Evolutionary conservation across 2,113 vertebrate species (phyloP), one percentile per base, ranked within the genome.

Genomic region (Cryptotis parvus): DNA sequence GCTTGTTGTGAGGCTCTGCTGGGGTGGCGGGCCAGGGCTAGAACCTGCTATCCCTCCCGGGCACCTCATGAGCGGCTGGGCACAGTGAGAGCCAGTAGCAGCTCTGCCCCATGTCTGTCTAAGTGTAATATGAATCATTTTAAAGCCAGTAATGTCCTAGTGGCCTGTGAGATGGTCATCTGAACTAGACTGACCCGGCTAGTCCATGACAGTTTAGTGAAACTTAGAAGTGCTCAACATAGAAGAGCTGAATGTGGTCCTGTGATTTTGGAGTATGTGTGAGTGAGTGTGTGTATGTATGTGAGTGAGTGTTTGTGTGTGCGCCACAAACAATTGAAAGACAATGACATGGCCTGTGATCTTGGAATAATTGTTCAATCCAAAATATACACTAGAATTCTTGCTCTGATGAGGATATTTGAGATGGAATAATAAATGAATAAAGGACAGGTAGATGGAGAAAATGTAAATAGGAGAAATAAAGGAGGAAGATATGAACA

Each of bases 231-330:
- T 6, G 16, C 3, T n/a, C 33, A 29, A 6, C 0, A 11, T 41
- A 31, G 7, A 66, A 33, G 0, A 1, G 0, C 24, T 22, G 18
- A 5, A 20, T 65, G 27, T 55, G 15, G 33, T 49, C 65, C 41
- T 31, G 24, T 43, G 66, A 20, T 45, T 92, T 79, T 73, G 72
- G 41, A 72, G 55, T 27, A 16, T 52, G 27, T 20, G 27, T 74
- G 29, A 11, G 22, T 65, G 24, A 33, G 7, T 49, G 55, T 29
- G 22, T 65, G 24, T 39, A 5, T 49, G 55, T 29, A 29, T 65
- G 24, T 39, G 7, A 39, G 55, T 29, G 22, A 31, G 24, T 37
- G 7, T 45, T 43, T 45, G 43, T 45, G 43, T 45, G 55, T 58
- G 6, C n/a, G n/a, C n/a, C n/a, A n/a, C n/a, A n/a, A 63, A 78